Evolutionary conservation across 2,797 vertebrate species (phyloP), one percentile per base, ranked within the genome.

Genomic region (Apogon talboti): DNA sequence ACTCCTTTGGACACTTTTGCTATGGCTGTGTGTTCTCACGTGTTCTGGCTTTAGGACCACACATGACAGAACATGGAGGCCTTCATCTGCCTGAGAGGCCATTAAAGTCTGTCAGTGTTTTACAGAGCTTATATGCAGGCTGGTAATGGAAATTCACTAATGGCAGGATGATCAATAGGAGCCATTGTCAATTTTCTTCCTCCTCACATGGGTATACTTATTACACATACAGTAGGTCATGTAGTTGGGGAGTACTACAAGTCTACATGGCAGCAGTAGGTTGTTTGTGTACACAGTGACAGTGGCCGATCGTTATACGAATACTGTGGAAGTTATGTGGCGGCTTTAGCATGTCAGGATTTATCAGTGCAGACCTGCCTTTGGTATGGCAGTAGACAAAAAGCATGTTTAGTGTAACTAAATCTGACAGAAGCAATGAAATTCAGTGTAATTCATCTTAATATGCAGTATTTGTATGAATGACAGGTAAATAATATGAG

Each of bases 131-230:
- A 71, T 72, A 67, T 77, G 66, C 61, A 80, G 78, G 40, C 67
- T 88, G 64, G 57, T 86, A 91, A 91, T 87, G 90, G 89, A 78
- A 81, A 82, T 79, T 71, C 79, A 71, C 85, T 92, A 92, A 91
- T 92, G 89, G 86, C 59, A 71, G 63, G 38, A 53, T 83, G 85
- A 90, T 93, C 89, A 87, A 89, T 92, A 89, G 43, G 74, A 78
- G 75, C 67, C 79, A 78, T 52, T 59, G 74, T 79, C 79, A 75
- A 42, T 84, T 68, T 76, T 76, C 79, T 78, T 86, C 49, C 48
- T 85, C 64, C 43, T 78, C 64, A 76, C 58, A 50, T 79, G 45
- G 55, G 37, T 40, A 65, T 72, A 55, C 83, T 78, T 50, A 73
- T 70, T 72, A 68, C 71, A 67, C 18, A 49, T 59, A 42, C 42